These are phyloP conservation scores for Calliopsis andreniformis DNA, from an alignment of 1,140 invertebrate species.

Conservation along the genomic window DNA sequence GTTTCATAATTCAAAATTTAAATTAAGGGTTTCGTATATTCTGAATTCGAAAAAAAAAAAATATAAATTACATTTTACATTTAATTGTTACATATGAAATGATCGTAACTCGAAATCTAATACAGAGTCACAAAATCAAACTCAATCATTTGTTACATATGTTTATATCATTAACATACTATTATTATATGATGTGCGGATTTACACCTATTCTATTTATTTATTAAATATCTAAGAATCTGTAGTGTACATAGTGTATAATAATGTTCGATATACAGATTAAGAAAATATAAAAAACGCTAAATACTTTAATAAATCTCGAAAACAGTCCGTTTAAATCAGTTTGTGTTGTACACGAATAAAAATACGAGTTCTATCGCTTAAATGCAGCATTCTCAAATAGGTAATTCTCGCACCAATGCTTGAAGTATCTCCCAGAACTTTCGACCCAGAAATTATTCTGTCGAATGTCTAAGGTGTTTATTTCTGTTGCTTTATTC, in stretches of 20 bases:
- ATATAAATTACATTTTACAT: background rate
- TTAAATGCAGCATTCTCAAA: background rate
- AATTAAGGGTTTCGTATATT: background rate
- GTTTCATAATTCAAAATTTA: background rate
- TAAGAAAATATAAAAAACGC: constrained; percentile 70
- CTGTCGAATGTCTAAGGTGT: background rate
- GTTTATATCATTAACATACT: constrained; percentile 7
- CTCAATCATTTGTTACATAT: background rate
- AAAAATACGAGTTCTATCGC: background rate
- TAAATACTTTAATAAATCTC: constrained; percentile 34
- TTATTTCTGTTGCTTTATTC: constrained; percentile 35
- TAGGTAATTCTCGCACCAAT: background rate
- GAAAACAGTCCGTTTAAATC: background rate
- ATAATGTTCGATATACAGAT: constrained; percentile 59
- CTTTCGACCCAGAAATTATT: background rate
- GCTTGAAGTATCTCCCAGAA: background rate
- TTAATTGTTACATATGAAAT: background rate
- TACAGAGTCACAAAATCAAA: background rate
- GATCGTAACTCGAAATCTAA: constrained; percentile 8
- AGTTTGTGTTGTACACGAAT: background rate
- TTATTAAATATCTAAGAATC: constrained; percentile 19
- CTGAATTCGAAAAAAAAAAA: background rate
- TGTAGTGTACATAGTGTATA: constrained; percentile 45
- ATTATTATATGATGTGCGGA: constrained; percentile 12
- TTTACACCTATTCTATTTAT: background rate